Base-by-base conservation (phyloP, 2,888 invertebrate species). In the Chymomyza fuscimana region DNA sequence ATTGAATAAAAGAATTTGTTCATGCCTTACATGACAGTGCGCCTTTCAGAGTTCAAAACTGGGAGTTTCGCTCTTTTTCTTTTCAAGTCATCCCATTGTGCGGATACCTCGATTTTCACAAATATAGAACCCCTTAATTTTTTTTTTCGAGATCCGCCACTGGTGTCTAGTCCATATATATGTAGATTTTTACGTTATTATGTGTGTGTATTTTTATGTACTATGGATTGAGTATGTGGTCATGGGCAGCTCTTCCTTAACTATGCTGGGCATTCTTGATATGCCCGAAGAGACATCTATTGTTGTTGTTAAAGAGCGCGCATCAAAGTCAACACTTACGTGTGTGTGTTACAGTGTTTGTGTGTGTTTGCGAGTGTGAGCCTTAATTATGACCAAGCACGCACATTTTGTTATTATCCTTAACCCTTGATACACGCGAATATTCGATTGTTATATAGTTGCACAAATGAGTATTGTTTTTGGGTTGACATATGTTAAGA, bases 271-370 rank as follows among this genome's bases (percentile, higher is more conserved):
- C 32, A 19, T 66, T 75, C 81, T 73, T 72, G 71, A 71, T 72
- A 82, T 65, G 56, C 70, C 62, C 68, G 51, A 80, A 85, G 82
- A 85, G 80, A 80, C 62, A 75, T 64, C 56, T 54, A 32, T 32
- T 32, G 32, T 32, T 60, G 65, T 69, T 36, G 25, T 63, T 36
- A 40, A 77, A 79, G 82, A 71, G 78, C 52, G 64, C 58, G 12
- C 40, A 70, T 9, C 22, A 46, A 69, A 51, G 68, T 46, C 25
- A 10, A 61, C 29, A 29, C 40, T 1, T 12, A 29, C 7, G 16
- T 36, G n/a, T 54, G 16, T 32, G 51, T 58, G 54, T 25, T 19
- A 19, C 19, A 19, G 58, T 36, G 66, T 65, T 56, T 40, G 63
- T 59, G 19, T 15, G n/a, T 50, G 61, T 68, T 19, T 63, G 64